phyloP scores from a whole-genome alignment of 2,797 vertebrate genomes.

The Naso thynnoides region DNA sequence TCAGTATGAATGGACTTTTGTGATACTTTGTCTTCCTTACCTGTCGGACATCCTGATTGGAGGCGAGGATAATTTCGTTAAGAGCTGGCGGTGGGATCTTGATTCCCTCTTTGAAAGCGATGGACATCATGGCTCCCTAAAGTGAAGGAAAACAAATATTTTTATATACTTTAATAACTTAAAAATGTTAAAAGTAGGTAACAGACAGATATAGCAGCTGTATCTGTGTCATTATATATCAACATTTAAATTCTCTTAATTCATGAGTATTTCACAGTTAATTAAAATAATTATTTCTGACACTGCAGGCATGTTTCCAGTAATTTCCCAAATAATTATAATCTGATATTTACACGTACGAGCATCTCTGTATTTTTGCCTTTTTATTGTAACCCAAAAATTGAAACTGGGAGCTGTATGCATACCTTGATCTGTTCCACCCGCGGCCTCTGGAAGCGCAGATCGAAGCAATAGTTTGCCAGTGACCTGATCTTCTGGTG shows the following conservation, averaged over 20 bases:
- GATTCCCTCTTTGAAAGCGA: slow-evolving; percentile 96
- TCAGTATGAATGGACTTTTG: background rate
- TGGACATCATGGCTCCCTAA: slow-evolving; percentile 97
- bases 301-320: background rate
- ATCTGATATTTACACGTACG: background rate
- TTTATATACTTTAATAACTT: background rate
- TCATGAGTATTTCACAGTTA: background rate
- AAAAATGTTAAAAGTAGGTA: background rate
- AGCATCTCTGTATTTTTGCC: no score
- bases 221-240: background rate
- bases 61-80: slow-evolving; percentile 95
- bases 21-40: slow-evolving; percentile 70
- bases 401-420: no score
- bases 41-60: slow-evolving; percentile 98
- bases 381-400: background rate
- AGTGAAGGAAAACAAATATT: background rate
- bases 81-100: slow-evolving; percentile 96
- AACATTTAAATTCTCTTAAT: background rate
- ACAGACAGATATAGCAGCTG: background rate
- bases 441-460: slow-evolving; percentile 95
- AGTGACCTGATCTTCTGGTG: slow-evolving; percentile 96
- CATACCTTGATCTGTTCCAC: slow-evolving; percentile 97
- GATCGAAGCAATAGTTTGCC: slow-evolving; percentile 95
- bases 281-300: background rate
- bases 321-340: background rate